These are phyloP conservation scores for Calcarius lapponicus DNA, from an alignment of 2,797 vertebrate genomes.

Conservation along the genomic window DNA sequence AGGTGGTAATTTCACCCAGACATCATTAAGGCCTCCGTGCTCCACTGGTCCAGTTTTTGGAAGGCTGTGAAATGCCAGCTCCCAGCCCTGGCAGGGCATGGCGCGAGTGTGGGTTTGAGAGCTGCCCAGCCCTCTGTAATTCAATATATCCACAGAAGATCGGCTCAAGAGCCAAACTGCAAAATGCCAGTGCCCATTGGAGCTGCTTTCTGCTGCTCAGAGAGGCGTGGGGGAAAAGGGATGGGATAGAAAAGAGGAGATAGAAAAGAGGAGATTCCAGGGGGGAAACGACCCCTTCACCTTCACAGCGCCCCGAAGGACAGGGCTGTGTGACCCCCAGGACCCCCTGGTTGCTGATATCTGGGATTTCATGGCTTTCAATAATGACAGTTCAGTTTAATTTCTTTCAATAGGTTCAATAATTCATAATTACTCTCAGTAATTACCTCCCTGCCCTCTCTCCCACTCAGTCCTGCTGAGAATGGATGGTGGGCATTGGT, in stretches of 20 bases:
- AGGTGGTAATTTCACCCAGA: not conserved
- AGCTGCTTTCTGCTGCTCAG: not conserved
- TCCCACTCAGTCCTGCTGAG: not conserved
- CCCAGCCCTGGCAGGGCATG: not conserved
- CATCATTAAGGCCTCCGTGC: not conserved
- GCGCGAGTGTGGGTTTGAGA: not conserved
- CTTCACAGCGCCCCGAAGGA: not conserved
- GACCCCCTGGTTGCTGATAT: not conserved
- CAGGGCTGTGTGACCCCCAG: not conserved
- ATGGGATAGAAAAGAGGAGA: not conserved
- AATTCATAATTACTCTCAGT: not conserved
- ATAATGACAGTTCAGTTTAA: not conserved
- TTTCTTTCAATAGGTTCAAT: rapidly evolving
- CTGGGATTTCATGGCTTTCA: not conserved
- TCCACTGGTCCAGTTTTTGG: not conserved
- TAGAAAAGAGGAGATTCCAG: not conserved
- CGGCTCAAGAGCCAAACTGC: not conserved
- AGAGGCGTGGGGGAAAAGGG: rapidly evolving
- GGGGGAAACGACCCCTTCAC: not conserved
- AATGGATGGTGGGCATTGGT: not conserved
- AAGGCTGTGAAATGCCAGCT: not conserved
- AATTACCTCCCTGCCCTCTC: not conserved
- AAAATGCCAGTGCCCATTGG: not conserved
- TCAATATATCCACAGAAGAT: not conserved
- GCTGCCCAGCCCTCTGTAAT: not conserved